Evolutionary conservation across 2,888 invertebrate species (phyloP), one percentile per base, ranked within the genome.

Genomic region (Euspilapteryx auroguttella): DNA sequence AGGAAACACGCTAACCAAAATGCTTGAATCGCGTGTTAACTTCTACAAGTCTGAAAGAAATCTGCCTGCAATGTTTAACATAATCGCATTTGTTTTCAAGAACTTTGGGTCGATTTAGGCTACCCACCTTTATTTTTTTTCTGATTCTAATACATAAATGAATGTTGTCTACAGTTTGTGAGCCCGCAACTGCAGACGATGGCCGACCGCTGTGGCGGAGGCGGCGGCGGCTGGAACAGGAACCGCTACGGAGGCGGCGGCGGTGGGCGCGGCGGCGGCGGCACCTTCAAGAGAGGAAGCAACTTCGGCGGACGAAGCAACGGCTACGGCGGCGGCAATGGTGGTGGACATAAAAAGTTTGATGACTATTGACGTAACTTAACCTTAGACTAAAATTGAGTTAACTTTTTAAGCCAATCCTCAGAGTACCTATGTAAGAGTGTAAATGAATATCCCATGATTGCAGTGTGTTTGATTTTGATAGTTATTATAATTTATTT

Each of bases 161-260:
- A 17, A 17, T 8, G 5, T 17, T 17, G 17, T 17, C 8, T 17
- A 17, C 17, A 82, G 87, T 85, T 85, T 38, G 81, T 95, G 32
- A 91, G 89, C 55, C 93, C 93, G 27, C 89, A 92, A 54, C 78
- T 95, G 25, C 80, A 85, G 45, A 88, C 90, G 43, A 80, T 93
- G 78, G 87, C 88, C 4, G 81, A 80, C 39, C 80, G 84, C 23
- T 81, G 80, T 34, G 81, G 79, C 28, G 83, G 83, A 23, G 81
- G 80, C 12, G 79, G 80, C 31, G 79, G 80, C 14, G 77, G 81
- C 39, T 76, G 78, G 76, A 78, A 79, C 41, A 68, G 79, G 29
- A 77, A 57, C 42, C 56, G 80, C 21, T 79, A 65, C 32, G 73
- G 64, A 6, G 52, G 53, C 20, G 65, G 73, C 9, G 55, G 56